Evolutionary conservation across 64 coral and sea anemone species (phyloP).

Genomic region (Montipora capricornis): DNA sequence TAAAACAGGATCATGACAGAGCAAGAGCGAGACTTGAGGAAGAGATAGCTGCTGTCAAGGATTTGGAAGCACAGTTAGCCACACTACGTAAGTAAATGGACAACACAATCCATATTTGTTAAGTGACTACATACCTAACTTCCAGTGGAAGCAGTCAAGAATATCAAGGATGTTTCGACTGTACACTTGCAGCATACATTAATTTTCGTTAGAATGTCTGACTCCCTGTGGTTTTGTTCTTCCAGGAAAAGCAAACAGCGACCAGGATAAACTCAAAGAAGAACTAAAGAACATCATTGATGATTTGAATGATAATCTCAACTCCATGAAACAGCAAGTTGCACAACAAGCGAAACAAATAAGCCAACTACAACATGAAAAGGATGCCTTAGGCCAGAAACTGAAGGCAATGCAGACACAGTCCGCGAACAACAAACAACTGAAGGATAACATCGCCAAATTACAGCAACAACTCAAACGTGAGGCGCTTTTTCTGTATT

Average conservation of each 20-base stretch:
- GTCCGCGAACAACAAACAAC: constrained; percentile 45
- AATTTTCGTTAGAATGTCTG: neutral
- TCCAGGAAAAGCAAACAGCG: constrained; percentile 53
- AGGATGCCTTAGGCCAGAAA: constrained; percentile 61
- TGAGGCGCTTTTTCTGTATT: neutral
- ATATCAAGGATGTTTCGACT: too few relatives aligned
- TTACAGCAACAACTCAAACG: constrained; percentile 86
- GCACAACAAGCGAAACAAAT: constrained; percentile 74
- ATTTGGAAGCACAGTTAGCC: constrained; percentile 68
- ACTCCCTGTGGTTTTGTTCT: neutral
- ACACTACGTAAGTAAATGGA: constrained; percentile 33
- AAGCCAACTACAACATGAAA: constrained; percentile 78
- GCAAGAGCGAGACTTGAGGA: constrained; percentile 55
- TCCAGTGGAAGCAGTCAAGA: too few relatives aligned
- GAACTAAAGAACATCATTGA: constrained; percentile 88
- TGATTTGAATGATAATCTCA: constrained; percentile 76
- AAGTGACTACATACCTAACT: too few relatives aligned
- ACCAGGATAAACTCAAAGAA: constrained; percentile 78
- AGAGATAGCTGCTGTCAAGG: constrained; percentile 79
- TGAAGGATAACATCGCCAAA: constrained; percentile 74
- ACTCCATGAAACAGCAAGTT: constrained; percentile 72
- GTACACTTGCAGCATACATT: neutral
- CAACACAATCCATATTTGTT: too few relatives aligned
- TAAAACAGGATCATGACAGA: constrained; percentile 80
- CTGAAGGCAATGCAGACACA: constrained; percentile 75